phyloP scores from a whole-genome alignment of 2,113 vertebrate genomes.

The Pelusios castaneus region DNA sequence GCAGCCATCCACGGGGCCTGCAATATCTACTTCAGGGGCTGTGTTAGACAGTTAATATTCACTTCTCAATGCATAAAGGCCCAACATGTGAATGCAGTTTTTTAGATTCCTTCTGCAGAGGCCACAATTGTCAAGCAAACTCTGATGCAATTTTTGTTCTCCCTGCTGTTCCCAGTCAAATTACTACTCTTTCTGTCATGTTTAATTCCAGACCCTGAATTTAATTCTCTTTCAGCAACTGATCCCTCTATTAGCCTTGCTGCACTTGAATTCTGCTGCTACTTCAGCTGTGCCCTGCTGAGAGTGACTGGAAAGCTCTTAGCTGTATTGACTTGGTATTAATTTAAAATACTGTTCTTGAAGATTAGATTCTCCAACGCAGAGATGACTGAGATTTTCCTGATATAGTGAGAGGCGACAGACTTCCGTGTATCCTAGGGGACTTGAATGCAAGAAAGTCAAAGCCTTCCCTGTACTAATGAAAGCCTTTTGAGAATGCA shows the following conservation, averaged over 20 bases:
- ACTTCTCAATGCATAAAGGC: not conserved
- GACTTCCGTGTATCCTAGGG: not conserved
- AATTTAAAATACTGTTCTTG: constrained; percentile 9
- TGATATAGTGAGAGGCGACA: not conserved
- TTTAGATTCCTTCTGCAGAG: constrained; percentile 29
- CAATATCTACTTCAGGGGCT: constrained; percentile 3
- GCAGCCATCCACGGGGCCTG: not conserved
- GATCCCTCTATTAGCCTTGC: not conserved
- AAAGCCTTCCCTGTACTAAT: not conserved
- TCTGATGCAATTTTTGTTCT: not conserved
- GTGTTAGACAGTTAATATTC: constrained; percentile 10
- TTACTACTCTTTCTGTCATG: constrained; percentile 61
- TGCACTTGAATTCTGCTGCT: not conserved
- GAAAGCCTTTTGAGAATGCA: not conserved
- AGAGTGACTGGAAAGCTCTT: not conserved
- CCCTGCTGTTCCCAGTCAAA: constrained; percentile 25
- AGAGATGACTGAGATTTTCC: not conserved
- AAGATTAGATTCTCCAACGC: not conserved
- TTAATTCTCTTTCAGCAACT: constrained; percentile 56
- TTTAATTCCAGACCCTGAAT: constrained; percentile 50
- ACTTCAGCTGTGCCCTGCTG: not conserved
- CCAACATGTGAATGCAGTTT: constrained; percentile 22
- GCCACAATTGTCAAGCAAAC: constrained; percentile 26
- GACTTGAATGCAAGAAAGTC: constrained; percentile 3
- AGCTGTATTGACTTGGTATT: not conserved